Base-by-base conservation (phyloP, 2,797 vertebrate species). In the Chaenodraco wilsoni region DNA sequence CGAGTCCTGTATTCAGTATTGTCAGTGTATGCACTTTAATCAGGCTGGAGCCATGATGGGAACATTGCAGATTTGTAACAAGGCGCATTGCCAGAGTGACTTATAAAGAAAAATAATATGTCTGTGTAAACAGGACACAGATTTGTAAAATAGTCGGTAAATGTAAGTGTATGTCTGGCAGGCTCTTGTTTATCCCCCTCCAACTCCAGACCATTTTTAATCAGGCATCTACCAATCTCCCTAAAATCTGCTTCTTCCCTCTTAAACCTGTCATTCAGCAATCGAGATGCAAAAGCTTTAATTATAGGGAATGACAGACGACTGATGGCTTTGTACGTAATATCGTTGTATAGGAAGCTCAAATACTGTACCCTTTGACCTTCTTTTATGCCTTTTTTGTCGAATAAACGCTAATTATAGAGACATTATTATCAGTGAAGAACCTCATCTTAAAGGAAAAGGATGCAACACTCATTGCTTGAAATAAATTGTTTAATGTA, bases 401-500 rank as follows among this genome's bases (percentile, higher is more conserved):
- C 27, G 27, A 27, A 27, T 27, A 27, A 27, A 27, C 4, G 4
- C 27, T 27, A 27, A 27, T 27, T 27, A 27, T 5, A 27, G 23
- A 27, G 27, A 27, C 4, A 27, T 5, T 27, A 27, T 27, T 27
- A n/a, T 74, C 43, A 33, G 40, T 1, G 31, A 64, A 51, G 46
- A 67, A 67, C 72, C 66, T 65, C 15, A 52, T 52, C 2, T 63
- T 41, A 64, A 78, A 70, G 52, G 8, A 37, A 37, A 72, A 3
- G 43, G 74, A 9, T 60, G 9, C 6, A 40, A 11, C 21, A 11
- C 44, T 60, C 5, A 11, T 16, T 46, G 40, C 75, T 71, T 27
- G 21, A 52, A 49, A 68, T 43, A 62, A 83, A 82, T 85, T 81
- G 17, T 69, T 78, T 52, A 51, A 70, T 77, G 65, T 31, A 46